Evolutionary conservation across 2,888 invertebrate species (phyloP).

Genomic region (Clepsis dumicolana): DNA sequence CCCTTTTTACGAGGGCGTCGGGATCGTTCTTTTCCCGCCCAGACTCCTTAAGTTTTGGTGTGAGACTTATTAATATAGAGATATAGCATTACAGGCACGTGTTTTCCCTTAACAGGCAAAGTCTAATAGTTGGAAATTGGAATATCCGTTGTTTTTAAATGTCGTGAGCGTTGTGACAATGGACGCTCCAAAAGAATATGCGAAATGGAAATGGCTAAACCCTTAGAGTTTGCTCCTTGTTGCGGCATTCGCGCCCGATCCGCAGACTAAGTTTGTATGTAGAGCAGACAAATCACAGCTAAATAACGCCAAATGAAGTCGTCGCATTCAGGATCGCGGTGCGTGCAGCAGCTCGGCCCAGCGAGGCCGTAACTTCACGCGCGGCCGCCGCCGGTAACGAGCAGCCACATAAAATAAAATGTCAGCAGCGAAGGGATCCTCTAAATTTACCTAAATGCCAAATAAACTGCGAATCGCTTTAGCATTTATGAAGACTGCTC

Average conservation of each 20-base stretch:
- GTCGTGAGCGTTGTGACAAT: too few species aligned
- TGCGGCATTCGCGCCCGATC: too few species aligned
- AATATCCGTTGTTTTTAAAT: too few species aligned
- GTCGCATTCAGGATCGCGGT: slow-evolving; percentile 28
- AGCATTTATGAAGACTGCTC: slow-evolving; percentile 76
- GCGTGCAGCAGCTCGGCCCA: slow-evolving; percentile 59
- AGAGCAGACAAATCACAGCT: neutral
- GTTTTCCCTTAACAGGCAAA: too few species aligned
- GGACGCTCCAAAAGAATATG: too few species aligned
- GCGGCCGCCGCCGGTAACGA: slow-evolving; percentile 83
- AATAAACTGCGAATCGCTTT: slow-evolving; percentile 83
- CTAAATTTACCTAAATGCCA: slow-evolving; percentile 84
- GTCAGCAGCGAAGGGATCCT: slow-evolving; percentile 80
- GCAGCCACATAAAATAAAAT: slow-evolving; percentile 85
- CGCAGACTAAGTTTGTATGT: too few species aligned
- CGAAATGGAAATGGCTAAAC: too few species aligned
- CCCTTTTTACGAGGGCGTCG: neutral
- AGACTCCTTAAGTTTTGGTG: neutral
- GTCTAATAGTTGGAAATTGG: too few species aligned
- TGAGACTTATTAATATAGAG: neutral
- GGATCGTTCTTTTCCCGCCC: neutral
- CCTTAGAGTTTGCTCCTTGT: too few species aligned
- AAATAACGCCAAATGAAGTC: neutral
- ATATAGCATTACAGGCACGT: too few species aligned
- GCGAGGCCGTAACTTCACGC: slow-evolving; percentile 84